phyloP scores from a whole-genome alignment of 2,113 vertebrate genomes.

The Tyrannus savana region DNA sequence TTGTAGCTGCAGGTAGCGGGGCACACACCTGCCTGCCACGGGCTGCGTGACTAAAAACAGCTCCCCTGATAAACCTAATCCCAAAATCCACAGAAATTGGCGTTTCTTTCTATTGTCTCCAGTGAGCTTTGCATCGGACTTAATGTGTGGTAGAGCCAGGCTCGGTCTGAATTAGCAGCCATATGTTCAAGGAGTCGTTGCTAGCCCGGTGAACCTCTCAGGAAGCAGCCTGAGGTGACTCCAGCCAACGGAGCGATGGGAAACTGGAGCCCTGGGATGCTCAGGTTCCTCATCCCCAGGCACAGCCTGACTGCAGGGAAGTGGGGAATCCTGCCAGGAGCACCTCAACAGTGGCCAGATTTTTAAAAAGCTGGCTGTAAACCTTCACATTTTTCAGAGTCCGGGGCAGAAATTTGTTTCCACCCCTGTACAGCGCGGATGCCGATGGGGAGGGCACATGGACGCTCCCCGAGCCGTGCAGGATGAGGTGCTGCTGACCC shows the following conservation, averaged over 20 bases:
- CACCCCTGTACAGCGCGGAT: accelerated
- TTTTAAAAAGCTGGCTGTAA: background rate
- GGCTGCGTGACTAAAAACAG: background rate
- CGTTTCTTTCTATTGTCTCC: background rate
- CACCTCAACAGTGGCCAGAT: accelerated
- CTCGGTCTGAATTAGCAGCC: background rate
- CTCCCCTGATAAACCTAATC: background rate
- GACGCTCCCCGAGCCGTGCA: background rate
- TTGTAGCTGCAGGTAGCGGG: background rate
- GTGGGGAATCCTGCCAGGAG: background rate
- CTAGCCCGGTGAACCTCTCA: accelerated
- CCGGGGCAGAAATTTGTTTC: background rate
- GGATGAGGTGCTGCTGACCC: background rate
- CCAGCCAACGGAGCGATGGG: accelerated
- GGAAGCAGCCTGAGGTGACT: accelerated
- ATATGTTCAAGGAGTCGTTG: accelerated
- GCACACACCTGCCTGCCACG: background rate
- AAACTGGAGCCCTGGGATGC: accelerated
- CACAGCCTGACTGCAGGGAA: accelerated
- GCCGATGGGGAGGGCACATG: accelerated
- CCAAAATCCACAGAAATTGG: background rate
- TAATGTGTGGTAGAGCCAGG: background rate
- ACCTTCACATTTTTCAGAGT: accelerated
- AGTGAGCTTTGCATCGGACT: background rate
- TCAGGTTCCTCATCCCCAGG: accelerated